phyloP scores from a whole-genome alignment of 2,797 vertebrate genomes.

The Channa striata region DNA sequence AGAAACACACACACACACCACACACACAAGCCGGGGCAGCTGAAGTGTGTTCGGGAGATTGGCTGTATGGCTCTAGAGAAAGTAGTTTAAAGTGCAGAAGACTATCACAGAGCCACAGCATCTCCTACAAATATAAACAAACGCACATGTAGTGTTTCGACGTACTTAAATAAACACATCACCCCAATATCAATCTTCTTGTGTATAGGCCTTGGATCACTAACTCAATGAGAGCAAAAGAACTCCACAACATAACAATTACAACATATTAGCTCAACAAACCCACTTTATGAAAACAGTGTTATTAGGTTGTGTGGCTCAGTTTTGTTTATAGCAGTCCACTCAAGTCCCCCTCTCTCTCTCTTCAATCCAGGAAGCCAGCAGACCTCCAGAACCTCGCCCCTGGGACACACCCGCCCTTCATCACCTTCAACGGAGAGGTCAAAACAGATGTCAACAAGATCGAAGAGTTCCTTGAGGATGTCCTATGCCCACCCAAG shows the following conservation, averaged over 20 bases:
- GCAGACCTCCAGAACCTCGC: constrained; percentile 98
- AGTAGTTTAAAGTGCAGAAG: neutral
- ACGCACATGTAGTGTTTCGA: no score
- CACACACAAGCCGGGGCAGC: constrained; percentile 23
- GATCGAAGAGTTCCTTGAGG: constrained; percentile 99
- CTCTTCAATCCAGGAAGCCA: constrained; percentile 89
- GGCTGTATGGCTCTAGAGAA: constrained; percentile 2
- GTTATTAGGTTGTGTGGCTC: neutral
- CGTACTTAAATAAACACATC: neutral
- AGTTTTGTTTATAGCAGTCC: neutral
- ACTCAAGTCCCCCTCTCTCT: constrained; percentile 6
- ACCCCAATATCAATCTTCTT: neutral
- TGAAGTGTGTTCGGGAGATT: constrained; percentile 12
- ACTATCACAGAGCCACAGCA: neutral
- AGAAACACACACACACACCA: constrained; percentile 18
- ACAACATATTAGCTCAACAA: neutral
- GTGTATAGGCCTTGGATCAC: neutral
- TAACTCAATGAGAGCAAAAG: neutral
- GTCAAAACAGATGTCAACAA: constrained; percentile 99
- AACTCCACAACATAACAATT: neutral
- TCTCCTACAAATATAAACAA: neutral
- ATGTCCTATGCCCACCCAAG: constrained; percentile 96
- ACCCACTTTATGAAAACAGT: accelerated
- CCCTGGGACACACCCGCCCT: constrained; percentile 97
- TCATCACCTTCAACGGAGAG: constrained; percentile 97